These are phyloP conservation scores for Anticlea derivata DNA, from an alignment of 2,888 invertebrate genomes.

Conservation along the genomic window DNA sequence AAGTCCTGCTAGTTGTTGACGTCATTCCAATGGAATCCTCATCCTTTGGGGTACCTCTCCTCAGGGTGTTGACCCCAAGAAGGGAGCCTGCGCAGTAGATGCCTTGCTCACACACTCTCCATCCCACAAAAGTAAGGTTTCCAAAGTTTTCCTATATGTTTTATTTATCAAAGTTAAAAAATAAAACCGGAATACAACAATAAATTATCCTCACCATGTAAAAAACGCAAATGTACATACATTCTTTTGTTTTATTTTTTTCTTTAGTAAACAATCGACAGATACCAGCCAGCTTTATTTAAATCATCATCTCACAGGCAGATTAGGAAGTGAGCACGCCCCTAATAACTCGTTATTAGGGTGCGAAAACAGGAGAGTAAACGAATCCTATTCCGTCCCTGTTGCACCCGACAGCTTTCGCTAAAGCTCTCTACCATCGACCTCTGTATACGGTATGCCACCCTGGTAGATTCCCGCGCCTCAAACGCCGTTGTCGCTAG, in stretches of 20 bases:
- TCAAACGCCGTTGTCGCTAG: slow-evolving; percentile 78
- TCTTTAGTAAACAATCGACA: too few relatives aligned
- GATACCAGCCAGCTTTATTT: too few relatives aligned
- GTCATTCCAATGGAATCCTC: slow-evolving; percentile 81
- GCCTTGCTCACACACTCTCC: too few relatives aligned
- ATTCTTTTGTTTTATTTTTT: too few relatives aligned
- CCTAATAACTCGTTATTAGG: slow-evolving; percentile 43
- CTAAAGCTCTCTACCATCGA: slow-evolving; percentile 56
- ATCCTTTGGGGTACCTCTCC: slow-evolving; percentile 78
- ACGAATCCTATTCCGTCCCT: slow-evolving; percentile 51
- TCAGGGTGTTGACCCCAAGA: slow-evolving; percentile 50
- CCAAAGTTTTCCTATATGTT: too few relatives aligned
- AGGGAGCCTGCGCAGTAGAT: slow-evolving; percentile 32
- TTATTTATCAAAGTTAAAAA: too few relatives aligned
- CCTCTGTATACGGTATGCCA: slow-evolving; percentile 49
- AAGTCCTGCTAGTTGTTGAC: slow-evolving; percentile 83
- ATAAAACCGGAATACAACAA: too few relatives aligned
- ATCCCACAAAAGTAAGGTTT: too few relatives aligned
- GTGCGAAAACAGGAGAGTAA: slow-evolving; percentile 53
- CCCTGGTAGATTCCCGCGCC: slow-evolving; percentile 81
- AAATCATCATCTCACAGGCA: neutral
- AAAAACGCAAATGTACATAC: too few relatives aligned
- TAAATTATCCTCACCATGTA: too few relatives aligned
- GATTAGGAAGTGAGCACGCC: slow-evolving; percentile 39
- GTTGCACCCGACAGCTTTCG: slow-evolving; percentile 65